Conservation (phyloP, 2,888 invertebrate species). For the Prosopocoilus inquinatus region DNA sequence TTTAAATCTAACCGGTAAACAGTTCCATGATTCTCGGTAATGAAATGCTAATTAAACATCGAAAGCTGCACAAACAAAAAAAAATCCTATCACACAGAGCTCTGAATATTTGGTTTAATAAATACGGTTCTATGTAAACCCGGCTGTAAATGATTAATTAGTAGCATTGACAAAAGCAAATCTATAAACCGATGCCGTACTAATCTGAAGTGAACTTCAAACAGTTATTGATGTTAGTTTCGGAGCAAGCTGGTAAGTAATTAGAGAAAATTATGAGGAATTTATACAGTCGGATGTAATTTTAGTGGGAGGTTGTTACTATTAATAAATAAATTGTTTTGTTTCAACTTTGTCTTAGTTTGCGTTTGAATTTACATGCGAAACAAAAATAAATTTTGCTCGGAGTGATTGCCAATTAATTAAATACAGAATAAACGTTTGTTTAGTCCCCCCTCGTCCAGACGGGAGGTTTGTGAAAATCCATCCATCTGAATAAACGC, state of each 20-base stretch:
- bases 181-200: conserved; percentile 12
- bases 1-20: too few relatives aligned
- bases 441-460: too few relatives aligned
- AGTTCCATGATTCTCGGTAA: too few relatives aligned
- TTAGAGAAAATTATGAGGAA: conserved; percentile 12
- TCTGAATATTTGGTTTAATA: conserved; percentile 8
- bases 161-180: conserved; percentile 10
- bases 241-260: conserved; percentile 9
- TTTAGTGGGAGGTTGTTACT: too few relatives aligned
- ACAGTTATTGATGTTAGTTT: conserved; percentile 1
- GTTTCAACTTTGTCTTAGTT: neutral
- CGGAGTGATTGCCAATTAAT: too few relatives aligned
- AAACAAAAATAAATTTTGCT: too few relatives aligned
- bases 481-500: too few relatives aligned
- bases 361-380: neutral
- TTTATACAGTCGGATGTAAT: neutral
- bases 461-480: too few relatives aligned
- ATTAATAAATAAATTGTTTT: too few relatives aligned
- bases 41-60: too few relatives aligned
- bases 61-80: too few relatives aligned
- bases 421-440: too few relatives aligned
- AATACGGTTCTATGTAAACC: conserved; percentile 7
- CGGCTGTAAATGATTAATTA: conserved; percentile 10
- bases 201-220: neutral
- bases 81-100: neutral